Evolutionary conservation across 64 coral and sea anemone genomes (phyloP).

Genomic region (Pocillopora damicornis): DNA sequence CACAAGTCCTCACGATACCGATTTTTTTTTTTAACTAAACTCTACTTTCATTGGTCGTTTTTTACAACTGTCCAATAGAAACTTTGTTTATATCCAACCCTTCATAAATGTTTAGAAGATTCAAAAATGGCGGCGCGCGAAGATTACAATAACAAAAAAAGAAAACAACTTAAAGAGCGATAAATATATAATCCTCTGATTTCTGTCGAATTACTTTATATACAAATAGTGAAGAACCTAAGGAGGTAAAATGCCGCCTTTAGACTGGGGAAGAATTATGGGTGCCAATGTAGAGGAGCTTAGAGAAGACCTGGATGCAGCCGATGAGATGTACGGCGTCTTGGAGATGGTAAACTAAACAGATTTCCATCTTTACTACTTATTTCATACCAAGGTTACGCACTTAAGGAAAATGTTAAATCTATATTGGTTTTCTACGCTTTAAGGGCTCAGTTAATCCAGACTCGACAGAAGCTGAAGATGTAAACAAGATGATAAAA

Average conservation of each 20-base stretch:
- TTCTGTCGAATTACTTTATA: background rate
- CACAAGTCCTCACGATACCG: background rate
- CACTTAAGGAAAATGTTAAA: background rate
- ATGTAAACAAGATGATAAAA: constrained; percentile 72
- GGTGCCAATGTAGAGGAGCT: constrained; percentile 51
- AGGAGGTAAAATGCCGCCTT: constrained; percentile 66
- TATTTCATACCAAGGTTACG: background rate
- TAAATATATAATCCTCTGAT: background rate
- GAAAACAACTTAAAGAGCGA: constrained; percentile 11
- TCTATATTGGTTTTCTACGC: background rate
- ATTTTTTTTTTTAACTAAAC: background rate
- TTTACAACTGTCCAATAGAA: background rate
- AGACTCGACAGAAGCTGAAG: constrained; percentile 49
- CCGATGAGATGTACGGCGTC: constrained; percentile 73
- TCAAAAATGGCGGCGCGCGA: constrained; percentile 89
- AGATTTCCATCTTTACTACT: background rate
- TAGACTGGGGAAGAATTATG: constrained; percentile 91
- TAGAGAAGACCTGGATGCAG: constrained; percentile 69
- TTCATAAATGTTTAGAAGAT: constrained; percentile 10
- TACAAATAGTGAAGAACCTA: background rate
- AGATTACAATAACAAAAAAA: background rate
- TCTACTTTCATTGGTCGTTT: background rate
- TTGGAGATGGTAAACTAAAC: constrained; percentile 65
- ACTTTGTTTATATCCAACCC: background rate
- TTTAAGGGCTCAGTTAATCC: constrained; percentile 52